Evolutionary conservation across 92 coral and sea anemone species (phyloP), one percentile per base, ranked within the genome.

Genomic region (Meandrina meandrites): DNA sequence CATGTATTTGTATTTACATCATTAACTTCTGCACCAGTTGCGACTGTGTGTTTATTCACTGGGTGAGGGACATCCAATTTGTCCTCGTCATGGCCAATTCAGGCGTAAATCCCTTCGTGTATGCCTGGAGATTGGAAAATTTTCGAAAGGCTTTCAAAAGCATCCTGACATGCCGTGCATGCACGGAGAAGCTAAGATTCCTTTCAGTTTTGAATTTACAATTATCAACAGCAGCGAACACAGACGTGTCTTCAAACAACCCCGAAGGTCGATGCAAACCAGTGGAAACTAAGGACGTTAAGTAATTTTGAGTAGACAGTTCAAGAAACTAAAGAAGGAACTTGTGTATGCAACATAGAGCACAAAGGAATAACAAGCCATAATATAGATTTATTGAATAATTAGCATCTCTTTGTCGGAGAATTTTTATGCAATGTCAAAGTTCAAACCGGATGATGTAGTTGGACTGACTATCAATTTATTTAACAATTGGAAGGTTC

Each of bases 41-140:
- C 71, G 76, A 78, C 35, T 90, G 93, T 24, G 76, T 53, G 77
- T 76, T 80, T 77, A 79, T 90, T 66, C 90, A 90, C 64, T 87
- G 85, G 78, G 80, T 90, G 0, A 86, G 93, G 24, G 90, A 90
- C 79, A 83, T 75, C 24, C 87, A 90, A 62, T 87, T 82, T 69
- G 87, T 86, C 40, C 74, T 90, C 2, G 81, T 87, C 14, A 79
- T 90, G 77, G 80, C 89, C 31, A 90, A 88, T 71, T 90, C 93
- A 28, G 80, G 80, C 24, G 81, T 90, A 3, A 87, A 90, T 34
- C 93, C 90, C 0, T 81, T 90, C 34, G 86, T 90, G 57, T 90
- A 86, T 40, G 90, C 87, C 11, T 87, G 90, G 90, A 79, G 93
- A 50, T 64, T 90, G 42, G 77, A 74, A 64, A 81, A 76, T 66